Conservation (phyloP, 2,888 invertebrate species). For the Tachina fera region DNA sequence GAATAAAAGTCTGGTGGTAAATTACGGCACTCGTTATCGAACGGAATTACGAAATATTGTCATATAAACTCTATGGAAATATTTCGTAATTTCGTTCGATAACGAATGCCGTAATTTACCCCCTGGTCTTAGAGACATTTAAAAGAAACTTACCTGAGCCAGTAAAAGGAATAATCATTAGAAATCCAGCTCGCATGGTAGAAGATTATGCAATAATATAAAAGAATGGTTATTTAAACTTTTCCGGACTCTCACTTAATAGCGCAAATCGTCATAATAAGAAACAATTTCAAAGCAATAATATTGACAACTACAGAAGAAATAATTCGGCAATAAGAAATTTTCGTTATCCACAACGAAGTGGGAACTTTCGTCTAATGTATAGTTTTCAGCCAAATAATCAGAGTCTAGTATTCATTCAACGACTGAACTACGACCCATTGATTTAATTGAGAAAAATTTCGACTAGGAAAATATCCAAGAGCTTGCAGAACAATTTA, state of each 20-base stretch:
- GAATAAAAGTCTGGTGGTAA: too few relatives aligned
- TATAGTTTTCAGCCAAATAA: constrained; percentile 18
- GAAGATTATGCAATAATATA: constrained; percentile 6
- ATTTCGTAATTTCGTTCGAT: too few relatives aligned
- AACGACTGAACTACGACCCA: constrained; percentile 40
- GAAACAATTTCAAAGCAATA: background rate
- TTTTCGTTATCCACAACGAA: background rate
- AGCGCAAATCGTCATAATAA: background rate
- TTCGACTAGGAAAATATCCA: constrained; percentile 20
- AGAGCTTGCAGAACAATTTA: constrained; percentile 16
- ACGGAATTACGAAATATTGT: too few relatives aligned
- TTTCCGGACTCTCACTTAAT: constrained; percentile 11
- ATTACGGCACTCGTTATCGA: too few relatives aligned
- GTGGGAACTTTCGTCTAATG: background rate
- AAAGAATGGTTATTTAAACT: constrained; percentile 12
- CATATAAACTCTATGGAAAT: too few relatives aligned
- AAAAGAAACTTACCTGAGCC: too few relatives aligned
- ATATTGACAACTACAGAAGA: background rate
- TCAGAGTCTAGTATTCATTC: constrained; percentile 34
- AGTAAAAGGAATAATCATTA: too few relatives aligned
- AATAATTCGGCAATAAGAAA: constrained; percentile 3
- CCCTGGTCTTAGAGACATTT: too few relatives aligned
- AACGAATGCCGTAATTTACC: too few relatives aligned
- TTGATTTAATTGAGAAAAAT: constrained; percentile 46
- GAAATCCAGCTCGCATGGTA: background rate